A percentile compares a stretch with the other conserved stretches of the same genome.
These are phyloP conservation scores for Apistogramma diplotaenia DNA, from an alignment of 2,113 vertebrate genomes.

Conservation along the genomic window DNA sequence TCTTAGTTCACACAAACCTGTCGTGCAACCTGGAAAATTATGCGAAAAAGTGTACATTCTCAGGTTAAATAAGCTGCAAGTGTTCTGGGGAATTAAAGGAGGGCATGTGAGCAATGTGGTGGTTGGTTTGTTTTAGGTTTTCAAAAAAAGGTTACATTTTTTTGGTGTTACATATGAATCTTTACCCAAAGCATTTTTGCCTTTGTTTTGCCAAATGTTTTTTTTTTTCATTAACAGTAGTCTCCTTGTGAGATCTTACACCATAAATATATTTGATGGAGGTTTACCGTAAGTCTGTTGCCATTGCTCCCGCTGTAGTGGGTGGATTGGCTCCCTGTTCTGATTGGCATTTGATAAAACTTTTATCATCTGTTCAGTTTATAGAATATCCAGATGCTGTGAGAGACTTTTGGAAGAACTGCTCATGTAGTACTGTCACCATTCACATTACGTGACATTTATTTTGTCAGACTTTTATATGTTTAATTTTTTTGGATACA, in stretches of 20 bases:
- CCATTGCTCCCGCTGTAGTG: background rate
- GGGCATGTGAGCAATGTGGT: background rate
- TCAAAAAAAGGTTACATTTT: slow-evolving; percentile 3
- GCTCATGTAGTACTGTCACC: background rate
- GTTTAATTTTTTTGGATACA: slow-evolving; percentile 5
- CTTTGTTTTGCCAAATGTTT: background rate
- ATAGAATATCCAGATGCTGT: slow-evolving; percentile 18
- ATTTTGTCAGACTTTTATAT: slow-evolving; percentile 7
- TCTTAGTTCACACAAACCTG: background rate
- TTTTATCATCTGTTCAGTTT: background rate
- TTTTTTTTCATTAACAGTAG: background rate
- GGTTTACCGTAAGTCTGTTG: background rate
- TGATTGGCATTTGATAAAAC: background rate
- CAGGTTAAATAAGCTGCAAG: background rate
- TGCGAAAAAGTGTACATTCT: too few relatives aligned
- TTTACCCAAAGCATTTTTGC: background rate
- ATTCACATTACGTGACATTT: background rate
- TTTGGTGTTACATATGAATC: background rate
- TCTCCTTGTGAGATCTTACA: background rate
- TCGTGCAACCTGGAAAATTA: background rate
- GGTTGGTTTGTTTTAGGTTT: background rate
- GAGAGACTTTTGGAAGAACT: background rate
- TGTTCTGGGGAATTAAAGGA: background rate
- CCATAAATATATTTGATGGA: background rate
- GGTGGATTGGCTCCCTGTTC: background rate